phyloP scores from a whole-genome alignment of 1,140 invertebrate species.

The Drosophila chauvacae region DNA sequence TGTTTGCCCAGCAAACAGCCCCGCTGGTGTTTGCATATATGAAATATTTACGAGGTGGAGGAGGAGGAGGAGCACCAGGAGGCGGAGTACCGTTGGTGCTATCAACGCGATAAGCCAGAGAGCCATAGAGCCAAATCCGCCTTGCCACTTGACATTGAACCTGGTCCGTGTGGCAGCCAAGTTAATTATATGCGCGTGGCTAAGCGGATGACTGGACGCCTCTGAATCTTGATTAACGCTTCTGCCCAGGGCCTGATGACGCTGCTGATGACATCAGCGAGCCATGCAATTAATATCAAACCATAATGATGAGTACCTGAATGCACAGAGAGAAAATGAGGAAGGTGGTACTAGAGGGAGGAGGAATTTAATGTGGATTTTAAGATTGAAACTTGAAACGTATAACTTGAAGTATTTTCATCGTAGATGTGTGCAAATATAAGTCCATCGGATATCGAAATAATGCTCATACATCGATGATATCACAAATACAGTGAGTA shows the following conservation, averaged over 20 bases:
- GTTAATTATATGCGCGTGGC: slow-evolving; percentile 79
- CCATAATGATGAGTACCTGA: slow-evolving; percentile 65
- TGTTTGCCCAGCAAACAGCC: slow-evolving; percentile 64
- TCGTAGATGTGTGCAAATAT: no score
- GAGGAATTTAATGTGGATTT: neutral
- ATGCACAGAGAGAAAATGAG: neutral
- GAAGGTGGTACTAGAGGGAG: neutral
- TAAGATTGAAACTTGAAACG: neutral
- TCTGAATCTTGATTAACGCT: slow-evolving; percentile 73
- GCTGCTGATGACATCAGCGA: slow-evolving; percentile 71
- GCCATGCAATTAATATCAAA: slow-evolving; percentile 74
- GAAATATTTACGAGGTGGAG: slow-evolving; percentile 65
- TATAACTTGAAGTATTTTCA: no score
- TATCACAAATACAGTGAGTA: neutral
- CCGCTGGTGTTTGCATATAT: slow-evolving; percentile 70
- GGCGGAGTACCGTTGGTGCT: slow-evolving; percentile 56
- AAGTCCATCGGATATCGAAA: no score
- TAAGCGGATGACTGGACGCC: slow-evolving; percentile 61
- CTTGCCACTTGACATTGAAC: slow-evolving; percentile 74
- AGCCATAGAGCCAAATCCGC: slow-evolving; percentile 47
- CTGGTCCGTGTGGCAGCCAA: slow-evolving; percentile 61
- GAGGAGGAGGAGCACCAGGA: slow-evolving; percentile 1
- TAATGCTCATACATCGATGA: no score
- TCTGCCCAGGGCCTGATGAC: slow-evolving; percentile 37
- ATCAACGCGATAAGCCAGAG: slow-evolving; percentile 59